phyloP scores from a whole-genome alignment of 1,140 invertebrate species.

The Rhynchophorus ferrugineus region DNA sequence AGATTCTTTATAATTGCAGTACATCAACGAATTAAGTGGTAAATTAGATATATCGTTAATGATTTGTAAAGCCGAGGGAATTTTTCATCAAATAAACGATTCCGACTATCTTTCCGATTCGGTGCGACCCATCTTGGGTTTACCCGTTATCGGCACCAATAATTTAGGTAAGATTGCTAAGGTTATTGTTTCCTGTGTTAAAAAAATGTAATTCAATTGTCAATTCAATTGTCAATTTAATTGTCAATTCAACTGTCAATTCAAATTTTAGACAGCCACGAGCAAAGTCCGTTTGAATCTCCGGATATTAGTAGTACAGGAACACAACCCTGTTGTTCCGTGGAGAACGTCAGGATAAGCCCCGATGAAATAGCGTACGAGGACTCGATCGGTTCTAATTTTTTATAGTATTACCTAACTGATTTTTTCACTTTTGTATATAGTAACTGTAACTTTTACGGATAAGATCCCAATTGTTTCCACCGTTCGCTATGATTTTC shows the following conservation, averaged over 20 bases:
- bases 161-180: constrained; percentile 4
- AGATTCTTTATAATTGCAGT: constrained; percentile 50
- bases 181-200: too few species aligned
- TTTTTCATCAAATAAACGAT: constrained; percentile 73
- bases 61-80: constrained; percentile 79
- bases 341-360: constrained; percentile 27
- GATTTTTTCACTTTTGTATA: too few species aligned
- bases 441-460: too few species aligned
- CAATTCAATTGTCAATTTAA: too few species aligned
- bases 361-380: constrained; percentile 33
- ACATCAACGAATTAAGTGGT: constrained; percentile 87
- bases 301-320: constrained; percentile 10
- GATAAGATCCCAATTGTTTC: too few species aligned
- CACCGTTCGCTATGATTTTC: too few species aligned
- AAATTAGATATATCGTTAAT: constrained; percentile 73
- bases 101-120: constrained; percentile 60
- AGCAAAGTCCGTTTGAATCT: constrained; percentile 23
- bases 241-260: too few species aligned
- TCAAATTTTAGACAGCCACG: constrained; percentile 15
- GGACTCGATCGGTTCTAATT: constrained; percentile 19
- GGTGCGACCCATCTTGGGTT: constrained; percentile 59
- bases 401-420: constrained; percentile 23
- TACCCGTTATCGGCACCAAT: constrained; percentile 40
- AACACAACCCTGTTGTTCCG: constrained; percentile 14
- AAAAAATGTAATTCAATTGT: too few species aligned